Base-by-base conservation (phyloP, 2,113 vertebrate species). In the Spizaetus ornatus region DNA sequence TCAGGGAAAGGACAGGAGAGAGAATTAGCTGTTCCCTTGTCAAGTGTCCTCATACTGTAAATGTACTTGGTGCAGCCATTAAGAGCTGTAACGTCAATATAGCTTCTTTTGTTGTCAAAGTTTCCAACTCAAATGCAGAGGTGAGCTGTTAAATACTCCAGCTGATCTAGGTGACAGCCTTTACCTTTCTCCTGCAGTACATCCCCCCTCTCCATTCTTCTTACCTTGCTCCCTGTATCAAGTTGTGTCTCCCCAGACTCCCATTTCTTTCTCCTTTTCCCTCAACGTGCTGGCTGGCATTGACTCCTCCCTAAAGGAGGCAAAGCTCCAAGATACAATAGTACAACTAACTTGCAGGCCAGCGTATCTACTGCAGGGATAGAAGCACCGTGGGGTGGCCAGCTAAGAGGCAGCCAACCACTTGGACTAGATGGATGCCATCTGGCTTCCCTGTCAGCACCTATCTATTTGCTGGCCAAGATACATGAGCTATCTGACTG, bases 361-460 rank as follows among this genome's bases (percentile, higher is more conserved):
- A 74, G 16, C 1, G 0, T 29, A 20, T 26, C 50, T 63, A 2
- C 74, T 32, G 25, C 10, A 63, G 70, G 73, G 59, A 13, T 8
- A 19, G 82, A 53, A 58, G 50, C 34, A 22, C 32, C 6, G 3
- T 18, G 53, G 56, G 31, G 19, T 65, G 79, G 36, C 40, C 71
- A 61, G 21, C 82, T 66, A 32, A 50, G 82, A 87, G 72, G 32
- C 65, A 93, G 70, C 38, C 69, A 86, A 62, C 66, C 67, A 29
- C 43, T 88, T 85, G 82, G 85, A 72, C 76, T 36, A 59, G 66
- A 40, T 88, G 71, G 42, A 76, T 79, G 70, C 88, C 79, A 82
- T 93, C 86, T 95, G 86, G 16, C 71, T 92, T 90, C 42, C 19
- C 72, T 73, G 67, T 88, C 91, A 71, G 59, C 63, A 69, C 67